phyloP scores from a whole-genome alignment of 2,888 invertebrate species.

The Baronia brevicornis region DNA sequence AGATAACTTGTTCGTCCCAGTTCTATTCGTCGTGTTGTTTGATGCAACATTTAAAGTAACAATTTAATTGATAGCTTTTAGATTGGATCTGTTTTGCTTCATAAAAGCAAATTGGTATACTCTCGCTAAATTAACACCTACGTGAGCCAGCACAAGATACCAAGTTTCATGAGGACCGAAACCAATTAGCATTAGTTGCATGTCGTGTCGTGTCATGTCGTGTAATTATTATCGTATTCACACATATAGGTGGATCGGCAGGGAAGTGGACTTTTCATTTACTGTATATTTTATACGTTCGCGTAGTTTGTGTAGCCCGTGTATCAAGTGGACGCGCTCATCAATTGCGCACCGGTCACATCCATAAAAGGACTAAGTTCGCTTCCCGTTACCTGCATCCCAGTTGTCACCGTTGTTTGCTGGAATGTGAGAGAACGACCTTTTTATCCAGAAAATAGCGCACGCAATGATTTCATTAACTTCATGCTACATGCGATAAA shows the following conservation, averaged over 20 bases:
- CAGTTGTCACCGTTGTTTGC: slow-evolving; percentile 48
- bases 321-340: slow-evolving; percentile 29
- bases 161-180: too few relatives aligned
- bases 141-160: slow-evolving; percentile 6
- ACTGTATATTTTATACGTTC: slow-evolving; percentile 32
- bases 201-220: too few relatives aligned
- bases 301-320: slow-evolving; percentile 34
- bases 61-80: slow-evolving; percentile 53
- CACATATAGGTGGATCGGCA: slow-evolving; percentile 18
- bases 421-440: slow-evolving; percentile 27
- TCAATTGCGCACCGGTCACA: slow-evolving; percentile 30
- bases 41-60: slow-evolving; percentile 34
- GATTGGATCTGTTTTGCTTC: slow-evolving; percentile 54
- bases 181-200: too few relatives aligned
- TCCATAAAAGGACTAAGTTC: slow-evolving; percentile 62
- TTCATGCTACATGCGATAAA: neutral
- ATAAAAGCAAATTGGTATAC: slow-evolving; percentile 37
- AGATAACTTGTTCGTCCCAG: slow-evolving; percentile 11
- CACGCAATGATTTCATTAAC: slow-evolving; percentile 5
- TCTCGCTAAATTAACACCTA: slow-evolving; percentile 23
- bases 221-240: slow-evolving; percentile 25
- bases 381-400: slow-evolving; percentile 52
- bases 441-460: slow-evolving; percentile 15
- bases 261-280: slow-evolving; percentile 33
- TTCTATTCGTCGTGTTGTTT: slow-evolving; percentile 15